A percentile compares a stretch with the other conserved stretches of the same genome.
phyloP scores from a whole-genome alignment of 1,140 invertebrate genomes.

The Coelopa frigida region DNA sequence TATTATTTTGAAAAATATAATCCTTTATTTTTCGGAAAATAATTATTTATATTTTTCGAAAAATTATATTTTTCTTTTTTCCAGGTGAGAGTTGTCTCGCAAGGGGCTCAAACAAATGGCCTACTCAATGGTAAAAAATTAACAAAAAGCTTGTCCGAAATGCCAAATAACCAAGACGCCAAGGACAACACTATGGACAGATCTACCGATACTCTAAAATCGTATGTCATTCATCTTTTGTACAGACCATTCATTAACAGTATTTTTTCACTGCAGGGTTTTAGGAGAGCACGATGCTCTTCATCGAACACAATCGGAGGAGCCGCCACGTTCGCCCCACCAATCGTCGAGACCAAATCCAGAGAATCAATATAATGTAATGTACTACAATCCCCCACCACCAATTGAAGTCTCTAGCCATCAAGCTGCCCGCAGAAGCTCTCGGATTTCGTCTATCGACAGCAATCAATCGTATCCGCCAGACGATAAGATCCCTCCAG shows the following conservation, averaged over 20 bases:
- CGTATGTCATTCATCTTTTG: too few relatives aligned
- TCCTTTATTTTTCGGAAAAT: too few relatives aligned
- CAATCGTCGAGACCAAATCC: conserved; percentile 25
- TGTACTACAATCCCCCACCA: conserved; percentile 38
- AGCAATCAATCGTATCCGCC: too few relatives aligned
- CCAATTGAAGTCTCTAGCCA: conserved; percentile 28
- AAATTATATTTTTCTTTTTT: conserved; percentile 10
- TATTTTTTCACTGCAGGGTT: conserved; percentile 9
- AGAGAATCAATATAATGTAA: conserved; percentile 37
- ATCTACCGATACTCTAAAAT: too few relatives aligned
- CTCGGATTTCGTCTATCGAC: too few relatives aligned
- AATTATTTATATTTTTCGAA: background rate
- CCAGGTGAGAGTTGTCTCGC: conserved; percentile 78
- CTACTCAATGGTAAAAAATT: conserved; percentile 61
- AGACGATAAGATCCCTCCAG: too few relatives aligned
- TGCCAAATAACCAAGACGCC: conserved; percentile 46
- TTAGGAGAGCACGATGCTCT: conserved; percentile 62
- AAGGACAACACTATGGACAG: too few relatives aligned
- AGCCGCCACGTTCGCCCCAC: conserved; percentile 61
- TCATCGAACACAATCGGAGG: conserved; percentile 74
- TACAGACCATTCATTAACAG: too few relatives aligned
- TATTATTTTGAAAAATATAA: too few relatives aligned
- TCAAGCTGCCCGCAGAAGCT: too few relatives aligned
- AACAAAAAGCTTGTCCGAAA: conserved; percentile 78
- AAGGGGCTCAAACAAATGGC: conserved; percentile 82